Evolutionary conservation across 2,888 invertebrate species (phyloP), one percentile per base, ranked within the genome.

Genomic region (Molanna angustata): DNA sequence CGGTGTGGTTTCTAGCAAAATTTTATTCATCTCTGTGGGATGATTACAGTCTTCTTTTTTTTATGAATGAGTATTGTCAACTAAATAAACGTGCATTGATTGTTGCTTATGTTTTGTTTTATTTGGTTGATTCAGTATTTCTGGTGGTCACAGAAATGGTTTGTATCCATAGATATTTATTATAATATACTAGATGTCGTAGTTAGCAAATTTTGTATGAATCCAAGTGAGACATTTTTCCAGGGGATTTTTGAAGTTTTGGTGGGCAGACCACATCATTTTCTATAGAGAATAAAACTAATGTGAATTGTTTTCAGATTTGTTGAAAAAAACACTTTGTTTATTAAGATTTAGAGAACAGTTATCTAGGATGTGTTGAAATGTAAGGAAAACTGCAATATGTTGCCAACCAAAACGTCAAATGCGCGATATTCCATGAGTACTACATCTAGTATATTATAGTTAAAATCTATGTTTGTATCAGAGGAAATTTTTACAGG

Each of bases 21-120:
- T 19, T 21, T 19, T 49, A 18, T 40, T 54, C 35, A 55, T 51
- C 51, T 55, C 51, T 54, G 42, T 44, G 41, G 57, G 50, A 40
- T 51, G 32, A 41, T 39, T 51, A 33, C 42, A 52, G 35, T 37
- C 18, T 3, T 40, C 33, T 49, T 53, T 58, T 50, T 56, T 53
- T 52, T 59, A 54, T 49, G 50, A 45, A 56, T 50, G 48, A 58
- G 27, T 53, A 56, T 49, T 56, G 49, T 56, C 48, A 53, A 49
- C 44, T 45, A 53, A 59, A 59, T 59, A 59, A 59, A 59, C 49
- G 56, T 59, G 56, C 59, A 59, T 58, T 59, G 47, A 54, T 59
- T 59, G 59, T 56, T 59, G 59, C 59, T 59, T 59, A 54, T 40
- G 19, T 46, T 20, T 40, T 49, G 54, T 55, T 54, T 58, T 58